Evolutionary conservation across 2,797 vertebrate species (phyloP).

Genomic region (Propithecus deckenii): DNA sequence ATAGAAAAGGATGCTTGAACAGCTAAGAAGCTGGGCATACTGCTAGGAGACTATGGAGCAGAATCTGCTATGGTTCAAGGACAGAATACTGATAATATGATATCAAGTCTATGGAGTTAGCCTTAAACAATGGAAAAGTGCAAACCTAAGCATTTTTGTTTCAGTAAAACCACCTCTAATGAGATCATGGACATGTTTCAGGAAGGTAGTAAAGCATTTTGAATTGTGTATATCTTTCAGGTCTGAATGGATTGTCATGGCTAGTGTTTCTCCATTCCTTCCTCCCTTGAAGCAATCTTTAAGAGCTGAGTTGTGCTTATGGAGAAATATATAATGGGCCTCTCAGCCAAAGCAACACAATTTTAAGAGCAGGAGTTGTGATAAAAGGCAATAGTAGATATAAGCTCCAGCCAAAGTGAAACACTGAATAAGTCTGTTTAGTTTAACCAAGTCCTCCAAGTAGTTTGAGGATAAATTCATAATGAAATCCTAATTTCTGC

Average conservation of each 20-base stretch:
- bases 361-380: neutral
- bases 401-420: neutral
- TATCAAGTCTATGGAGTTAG: conserved; percentile 14
- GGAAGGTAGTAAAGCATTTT: conserved; percentile 27
- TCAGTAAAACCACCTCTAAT: conserved; percentile 29
- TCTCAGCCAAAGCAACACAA: neutral
- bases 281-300: neutral
- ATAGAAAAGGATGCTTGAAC: neutral
- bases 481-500: neutral
- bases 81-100: neutral
- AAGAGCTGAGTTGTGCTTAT: neutral
- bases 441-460: neutral
- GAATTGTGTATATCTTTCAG: conserved; percentile 33
- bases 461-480: neutral
- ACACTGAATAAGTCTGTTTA: neutral
- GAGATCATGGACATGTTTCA: conserved; percentile 42
- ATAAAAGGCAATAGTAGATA: neutral
- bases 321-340: neutral
- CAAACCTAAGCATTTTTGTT: conserved; percentile 44
- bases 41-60: neutral
- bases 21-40: neutral
- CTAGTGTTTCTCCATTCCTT: neutral
- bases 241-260: neutral
- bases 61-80: conserved; percentile 42
- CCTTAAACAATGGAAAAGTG: conserved; percentile 15